A percentile compares a stretch with the other conserved stretches of the same genome.
Evolutionary conservation across 1,140 invertebrate species (phyloP).

Genomic region (Pararge aegeria): DNA sequence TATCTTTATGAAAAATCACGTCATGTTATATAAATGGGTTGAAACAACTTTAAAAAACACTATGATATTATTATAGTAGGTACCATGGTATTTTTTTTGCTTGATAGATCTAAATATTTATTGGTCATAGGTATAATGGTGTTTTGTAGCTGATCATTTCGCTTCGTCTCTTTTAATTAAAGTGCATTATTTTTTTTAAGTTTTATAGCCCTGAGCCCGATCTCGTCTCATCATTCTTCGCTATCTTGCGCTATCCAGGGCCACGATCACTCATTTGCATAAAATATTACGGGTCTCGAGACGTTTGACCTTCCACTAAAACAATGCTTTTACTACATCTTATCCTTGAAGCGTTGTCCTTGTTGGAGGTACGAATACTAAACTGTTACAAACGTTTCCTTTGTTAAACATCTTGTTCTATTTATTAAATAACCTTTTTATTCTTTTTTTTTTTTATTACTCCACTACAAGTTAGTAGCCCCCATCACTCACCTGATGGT

Average conservation of each 20-base stretch:
- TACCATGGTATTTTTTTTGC: too few species aligned
- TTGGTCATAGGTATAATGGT: too few species aligned
- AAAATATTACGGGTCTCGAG: slow-evolving; percentile 28
- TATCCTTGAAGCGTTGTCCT: slow-evolving; percentile 26
- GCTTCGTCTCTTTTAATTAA: background rate
- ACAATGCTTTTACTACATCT: slow-evolving; percentile 20
- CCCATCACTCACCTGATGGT: too few species aligned
- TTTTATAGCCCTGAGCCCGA: slow-evolving; percentile 12
- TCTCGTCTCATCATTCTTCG: slow-evolving; percentile 21
- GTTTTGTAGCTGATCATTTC: too few species aligned
- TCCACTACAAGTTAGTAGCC: too few species aligned
- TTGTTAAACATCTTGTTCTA: background rate
- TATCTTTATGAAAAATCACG: too few species aligned
- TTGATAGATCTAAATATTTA: too few species aligned
- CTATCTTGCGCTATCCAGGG: slow-evolving; percentile 23
- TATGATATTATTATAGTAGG: too few species aligned
- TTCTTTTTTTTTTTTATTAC: too few species aligned
- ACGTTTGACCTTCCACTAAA: slow-evolving; percentile 30
- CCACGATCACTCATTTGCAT: slow-evolving; percentile 25
- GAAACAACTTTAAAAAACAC: too few species aligned
- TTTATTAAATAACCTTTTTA: background rate
- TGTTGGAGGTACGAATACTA: slow-evolving; percentile 8
- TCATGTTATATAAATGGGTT: too few species aligned
- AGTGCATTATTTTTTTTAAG: background rate
- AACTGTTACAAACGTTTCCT: background rate